Percentiles rank a stretch among this genome's conserved stretches.
These are phyloP conservation scores for Teleogryllus oceanicus DNA, from an alignment of 2,888 invertebrate genomes.

Conservation along the genomic window DNA sequence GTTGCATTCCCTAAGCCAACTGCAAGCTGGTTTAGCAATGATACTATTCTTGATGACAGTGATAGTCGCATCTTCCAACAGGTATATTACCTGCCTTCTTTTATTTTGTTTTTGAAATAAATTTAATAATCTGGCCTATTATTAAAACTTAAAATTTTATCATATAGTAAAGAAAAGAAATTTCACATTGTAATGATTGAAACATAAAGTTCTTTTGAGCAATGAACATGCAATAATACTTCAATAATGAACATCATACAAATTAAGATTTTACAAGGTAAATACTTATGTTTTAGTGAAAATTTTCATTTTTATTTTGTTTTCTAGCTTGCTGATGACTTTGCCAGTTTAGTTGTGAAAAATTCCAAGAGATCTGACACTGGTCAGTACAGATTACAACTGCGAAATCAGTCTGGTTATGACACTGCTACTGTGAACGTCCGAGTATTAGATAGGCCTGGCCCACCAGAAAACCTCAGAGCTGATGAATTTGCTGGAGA, in stretches of 20 bases:
- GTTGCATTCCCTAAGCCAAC: conserved; percentile 94
- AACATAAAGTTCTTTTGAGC: too few species aligned
- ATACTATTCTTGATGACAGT: conserved; percentile 70
- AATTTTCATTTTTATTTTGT: conserved; percentile 2
- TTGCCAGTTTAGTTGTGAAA: conserved; percentile 87
- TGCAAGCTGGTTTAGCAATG: conserved; percentile 89
- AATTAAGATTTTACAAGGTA: not conserved
- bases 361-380: conserved; percentile 86
- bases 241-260: too few species aligned
- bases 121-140: too few species aligned
- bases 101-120: not conserved
- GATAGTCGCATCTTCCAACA: conserved; percentile 76
- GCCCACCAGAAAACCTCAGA: conserved; percentile 83
- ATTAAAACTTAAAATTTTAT: too few species aligned
- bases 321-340: conserved; percentile 72
- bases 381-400: conserved; percentile 86
- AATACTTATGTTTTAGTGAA: not conserved
- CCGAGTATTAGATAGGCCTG: conserved; percentile 87
- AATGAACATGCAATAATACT: too few species aligned
- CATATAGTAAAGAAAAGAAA: too few species aligned
- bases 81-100: conserved; percentile 37
- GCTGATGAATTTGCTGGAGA: conserved; percentile 95
- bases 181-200: too few species aligned
- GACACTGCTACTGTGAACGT: conserved; percentile 95
- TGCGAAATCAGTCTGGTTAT: conserved; percentile 92